Base-by-base conservation (phyloP, 1,140 invertebrate genomes). In the Bombus huntii region DNA sequence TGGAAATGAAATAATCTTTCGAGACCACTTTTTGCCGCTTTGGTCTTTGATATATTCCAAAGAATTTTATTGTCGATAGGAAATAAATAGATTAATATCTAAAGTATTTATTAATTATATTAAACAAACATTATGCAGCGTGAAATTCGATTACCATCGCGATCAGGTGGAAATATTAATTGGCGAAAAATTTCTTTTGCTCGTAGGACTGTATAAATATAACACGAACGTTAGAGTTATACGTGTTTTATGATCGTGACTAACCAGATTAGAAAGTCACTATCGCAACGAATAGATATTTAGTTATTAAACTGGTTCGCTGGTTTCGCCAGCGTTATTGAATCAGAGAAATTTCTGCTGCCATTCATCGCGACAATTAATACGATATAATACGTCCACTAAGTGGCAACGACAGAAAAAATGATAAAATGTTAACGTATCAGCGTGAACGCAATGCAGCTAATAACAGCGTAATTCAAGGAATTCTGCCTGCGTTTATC, bases 231-330 rank as follows among this genome's bases (percentile, higher is more conserved):
- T 70, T 70, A 12, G 8, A 4, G 25, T 34, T 31, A 53, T n/a
- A n/a, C 28, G n/a, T 22, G 72, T 74, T 53, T 57, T 59, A 37
- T 57, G 47, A 15, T 31, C 44, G 28, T n/a, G 72, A n/a, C 72
- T 73, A 78, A 59, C 75, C 73, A 15, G 68, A 72, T 77, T 70
- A 78, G 47, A 85, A 81, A 86, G 83, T 73, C 22, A 12, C 25
- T 34, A 74, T 62, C 57, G 44, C 65, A n/a, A 47, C 22, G 44
- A 42, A 44, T 31, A 53, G 31, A 34, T 53, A 25, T 79, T 53
- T 62, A 82, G 47, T 82, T 62, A 65, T 68, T 37, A 28, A 44
- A 70, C 42, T 25, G 22, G 9, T 25, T 22, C 47, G 25, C 15
- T 10, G 37, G n/a, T 28, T 62, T 37, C 25, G 10, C 65, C 10